A percentile compares a stretch with the other conserved stretches of the same genome.
phyloP scores from a whole-genome alignment of 1,140 invertebrate species.

The Heliconius nattereri region DNA sequence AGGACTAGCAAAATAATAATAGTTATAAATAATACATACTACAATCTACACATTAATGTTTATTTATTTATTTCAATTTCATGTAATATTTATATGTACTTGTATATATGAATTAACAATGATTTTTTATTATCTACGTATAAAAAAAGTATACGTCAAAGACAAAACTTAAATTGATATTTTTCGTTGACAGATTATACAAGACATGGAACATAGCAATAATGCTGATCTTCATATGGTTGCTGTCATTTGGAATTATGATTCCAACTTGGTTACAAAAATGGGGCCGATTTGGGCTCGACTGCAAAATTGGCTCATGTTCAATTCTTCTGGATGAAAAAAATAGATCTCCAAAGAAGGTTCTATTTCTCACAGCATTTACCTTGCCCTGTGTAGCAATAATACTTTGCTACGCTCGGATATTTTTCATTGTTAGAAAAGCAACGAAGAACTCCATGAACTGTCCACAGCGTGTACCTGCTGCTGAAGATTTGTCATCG shows the following conservation, averaged over 20 bases:
- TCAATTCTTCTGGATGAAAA: conserved; percentile 87
- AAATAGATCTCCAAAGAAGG: conserved; percentile 87
- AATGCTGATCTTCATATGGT: conserved; percentile 84
- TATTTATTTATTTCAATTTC: too few relatives aligned
- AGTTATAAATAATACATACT: too few relatives aligned
- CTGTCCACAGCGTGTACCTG: conserved; percentile 36
- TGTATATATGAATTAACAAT: too few relatives aligned
- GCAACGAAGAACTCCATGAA: conserved; percentile 84
- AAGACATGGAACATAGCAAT: conserved; percentile 59
- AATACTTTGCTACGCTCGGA: conserved; percentile 89
- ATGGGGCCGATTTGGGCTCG: conserved; percentile 90
- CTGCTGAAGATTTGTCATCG: conserved; percentile 41
- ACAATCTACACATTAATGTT: too few relatives aligned
- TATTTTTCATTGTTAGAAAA: conserved; percentile 89
- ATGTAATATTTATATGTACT: too few relatives aligned
- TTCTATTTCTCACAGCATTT: conserved; percentile 89
- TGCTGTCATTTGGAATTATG: conserved; percentile 82
- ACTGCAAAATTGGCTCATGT: conserved; percentile 87
- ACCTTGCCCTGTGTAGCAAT: conserved; percentile 89
- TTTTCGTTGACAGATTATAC: conserved; percentile 84
- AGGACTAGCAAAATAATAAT: too few relatives aligned
- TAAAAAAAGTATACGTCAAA: not conserved
- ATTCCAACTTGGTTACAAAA: conserved; percentile 87
- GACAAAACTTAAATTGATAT: not conserved
- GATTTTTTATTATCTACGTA: too few relatives aligned